These are phyloP conservation scores for Nyctereutes procyonoides DNA, from an alignment of 2,113 vertebrate species.

Conservation along the genomic window DNA sequence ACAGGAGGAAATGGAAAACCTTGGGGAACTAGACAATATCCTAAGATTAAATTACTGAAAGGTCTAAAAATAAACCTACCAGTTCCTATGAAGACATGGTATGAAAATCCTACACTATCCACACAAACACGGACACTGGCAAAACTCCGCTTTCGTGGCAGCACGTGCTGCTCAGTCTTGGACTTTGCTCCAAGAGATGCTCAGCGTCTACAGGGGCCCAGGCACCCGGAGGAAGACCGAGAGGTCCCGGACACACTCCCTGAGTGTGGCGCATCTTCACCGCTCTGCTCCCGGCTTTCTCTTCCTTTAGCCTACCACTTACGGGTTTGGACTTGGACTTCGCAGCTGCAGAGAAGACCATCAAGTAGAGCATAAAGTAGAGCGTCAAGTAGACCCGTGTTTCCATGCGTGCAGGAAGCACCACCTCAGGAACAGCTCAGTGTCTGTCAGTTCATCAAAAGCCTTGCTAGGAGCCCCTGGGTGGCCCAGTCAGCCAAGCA, in stretches of 20 bases:
- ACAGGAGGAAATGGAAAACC: slow-evolving; percentile 81
- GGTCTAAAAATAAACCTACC: slow-evolving; percentile 80
- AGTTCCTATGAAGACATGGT: slow-evolving; percentile 49
- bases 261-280: not conserved
- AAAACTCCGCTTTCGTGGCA: not conserved
- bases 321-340: not conserved
- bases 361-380: not conserved
- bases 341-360: not conserved
- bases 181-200: not conserved
- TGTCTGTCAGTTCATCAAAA: not conserved
- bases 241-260: not conserved
- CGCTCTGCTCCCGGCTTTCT: not conserved
- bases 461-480: not conserved
- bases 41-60: slow-evolving; percentile 64
- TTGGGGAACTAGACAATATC: slow-evolving; percentile 48
- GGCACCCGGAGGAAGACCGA: not conserved
- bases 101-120: not conserved
- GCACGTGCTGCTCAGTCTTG: not conserved
- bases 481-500: not conserved
- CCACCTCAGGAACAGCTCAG: not conserved
- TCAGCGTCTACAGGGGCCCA: not conserved
- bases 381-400: no score
- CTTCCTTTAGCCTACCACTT: not conserved
- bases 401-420: not conserved
- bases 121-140: not conserved